Evolutionary conservation across 2,888 invertebrate genomes (phyloP).

Genomic region (Leucophora obtusa): DNA sequence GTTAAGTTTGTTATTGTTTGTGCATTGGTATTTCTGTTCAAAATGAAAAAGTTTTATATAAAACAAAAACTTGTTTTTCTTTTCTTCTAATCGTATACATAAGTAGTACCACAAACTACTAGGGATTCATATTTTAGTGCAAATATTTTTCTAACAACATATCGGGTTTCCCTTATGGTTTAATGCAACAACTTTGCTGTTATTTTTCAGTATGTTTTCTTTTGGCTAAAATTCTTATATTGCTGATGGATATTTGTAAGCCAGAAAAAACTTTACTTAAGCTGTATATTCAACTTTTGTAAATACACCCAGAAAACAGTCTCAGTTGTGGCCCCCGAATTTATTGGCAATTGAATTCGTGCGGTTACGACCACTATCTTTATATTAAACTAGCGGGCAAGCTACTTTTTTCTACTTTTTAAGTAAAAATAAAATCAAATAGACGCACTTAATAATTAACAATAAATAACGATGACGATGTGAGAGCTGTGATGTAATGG

Average conservation of each 20-base stretch:
- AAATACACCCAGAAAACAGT: too few species aligned
- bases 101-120: background rate
- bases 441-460: too few species aligned
- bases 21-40: constrained; percentile 18
- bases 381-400: too few species aligned
- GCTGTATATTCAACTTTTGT: constrained; percentile 1
- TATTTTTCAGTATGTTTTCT: background rate
- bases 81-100: background rate
- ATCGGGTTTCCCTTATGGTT: background rate
- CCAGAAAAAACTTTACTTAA: constrained; percentile 41
- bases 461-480: too few species aligned
- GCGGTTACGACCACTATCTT: too few species aligned
- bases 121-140: background rate
- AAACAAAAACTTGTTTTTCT: background rate
- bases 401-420: too few species aligned
- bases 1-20: constrained; percentile 22
- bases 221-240: background rate
- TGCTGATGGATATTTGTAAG: constrained; percentile 43
- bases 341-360: too few species aligned
- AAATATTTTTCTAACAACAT: constrained; percentile 1
- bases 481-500: too few species aligned
- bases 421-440: too few species aligned
- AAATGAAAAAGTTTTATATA: constrained; percentile 11
- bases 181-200: background rate
- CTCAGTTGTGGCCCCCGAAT: too few species aligned